Base-by-base conservation (phyloP, 2,888 invertebrate species). In the Elmis aenea region DNA sequence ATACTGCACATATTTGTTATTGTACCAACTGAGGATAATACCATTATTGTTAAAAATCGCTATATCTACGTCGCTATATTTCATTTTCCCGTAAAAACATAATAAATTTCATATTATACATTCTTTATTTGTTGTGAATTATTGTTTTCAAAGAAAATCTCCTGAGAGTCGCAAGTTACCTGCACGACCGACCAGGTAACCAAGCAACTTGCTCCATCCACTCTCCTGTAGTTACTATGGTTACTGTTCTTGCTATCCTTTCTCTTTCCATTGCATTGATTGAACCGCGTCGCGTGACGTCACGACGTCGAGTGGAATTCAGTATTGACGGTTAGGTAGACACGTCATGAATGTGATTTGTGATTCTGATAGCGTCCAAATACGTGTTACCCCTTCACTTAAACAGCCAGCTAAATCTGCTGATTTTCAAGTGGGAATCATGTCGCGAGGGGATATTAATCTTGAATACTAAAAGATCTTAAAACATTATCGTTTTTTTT, bases 301-400 rank as follows among this genome's bases (percentile, higher is more conserved):
- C 41, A 46, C 35, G 33, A 27, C 45, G 45, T 38, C 42, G 42
- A 37, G 33, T 26, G 39, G 36, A 45, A 41, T 41, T 36, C 34
- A 45, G 45, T 45, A 45, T 45, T 45, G 45, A 45, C 42, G 34
- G 26, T 45, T 35, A 20, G 27, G 32, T 15, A 28, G 34, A 22
- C 37, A 44, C 43, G 46, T 46, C 46, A 44, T 40, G 37, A 34
- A 34, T 40, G 38, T 46, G 40, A 46, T 46, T 46, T 46, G 46
- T 37, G 38, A 46, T 46, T 46, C 46, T 28, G 43, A 46, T 44
- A 40, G 27, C 46, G 40, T 46, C 41, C 35, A 35, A 44, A 44
- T 46, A 32, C 40, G 43, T 44, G 46, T 41, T 44, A 44, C 43
- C 38, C 40, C 37, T 39, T 34, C 43, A 44, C 40, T 34, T 31